These are phyloP conservation scores for Felis chaus DNA, from an alignment of 2,113 vertebrate genomes.

Conservation along the genomic window DNA sequence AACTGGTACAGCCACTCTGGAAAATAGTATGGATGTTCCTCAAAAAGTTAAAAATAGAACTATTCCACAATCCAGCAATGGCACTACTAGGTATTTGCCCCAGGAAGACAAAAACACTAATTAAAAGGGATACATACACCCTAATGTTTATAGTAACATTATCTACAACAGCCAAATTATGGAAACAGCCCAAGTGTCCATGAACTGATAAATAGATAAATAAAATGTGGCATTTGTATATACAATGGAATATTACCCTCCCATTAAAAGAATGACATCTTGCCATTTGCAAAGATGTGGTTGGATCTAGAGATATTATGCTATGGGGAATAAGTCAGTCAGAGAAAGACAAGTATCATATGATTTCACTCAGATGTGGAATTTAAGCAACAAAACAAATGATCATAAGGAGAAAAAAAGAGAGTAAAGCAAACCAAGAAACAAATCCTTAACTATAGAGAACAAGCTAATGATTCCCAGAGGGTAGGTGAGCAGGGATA, in stretches of 20 bases:
- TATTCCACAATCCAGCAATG: neutral
- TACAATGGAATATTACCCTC: neutral
- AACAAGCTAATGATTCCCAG: neutral
- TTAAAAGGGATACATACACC: neutral
- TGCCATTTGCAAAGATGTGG: neutral
- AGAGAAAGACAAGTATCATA: neutral
- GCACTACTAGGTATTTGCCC: neutral
- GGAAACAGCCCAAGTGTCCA: neutral
- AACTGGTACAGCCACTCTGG: neutral
- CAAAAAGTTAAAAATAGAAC: neutral
- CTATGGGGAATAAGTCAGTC: neutral
- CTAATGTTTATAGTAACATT: neutral
- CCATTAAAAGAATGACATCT: neutral
- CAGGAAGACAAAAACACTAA: neutral
- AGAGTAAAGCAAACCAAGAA: neutral
- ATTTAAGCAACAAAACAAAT: neutral
- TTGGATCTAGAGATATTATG: neutral
- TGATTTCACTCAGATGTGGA: neutral
- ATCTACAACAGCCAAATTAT: neutral
- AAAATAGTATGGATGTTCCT: neutral
- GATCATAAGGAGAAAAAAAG: neutral
- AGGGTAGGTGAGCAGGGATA: neutral
- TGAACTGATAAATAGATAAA: neutral
- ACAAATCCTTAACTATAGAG: neutral
- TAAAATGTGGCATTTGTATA: neutral